Conservation (phyloP, 2,797 vertebrate species). For the Amazona ochrocephala region DNA sequence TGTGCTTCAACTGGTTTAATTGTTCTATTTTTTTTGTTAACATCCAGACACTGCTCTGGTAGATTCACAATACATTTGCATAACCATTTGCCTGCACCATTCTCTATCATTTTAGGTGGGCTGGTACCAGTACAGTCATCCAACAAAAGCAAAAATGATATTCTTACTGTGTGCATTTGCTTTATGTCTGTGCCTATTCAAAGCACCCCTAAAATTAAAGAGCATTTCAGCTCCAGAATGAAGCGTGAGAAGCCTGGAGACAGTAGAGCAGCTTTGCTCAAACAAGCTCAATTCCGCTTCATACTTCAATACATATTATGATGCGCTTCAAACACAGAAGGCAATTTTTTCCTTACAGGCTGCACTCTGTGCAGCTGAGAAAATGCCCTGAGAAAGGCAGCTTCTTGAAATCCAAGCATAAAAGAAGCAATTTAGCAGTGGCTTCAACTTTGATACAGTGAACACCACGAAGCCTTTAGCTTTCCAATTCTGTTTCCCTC, state of each 20-base stretch:
- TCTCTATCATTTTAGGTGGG: neutral
- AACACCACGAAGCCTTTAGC: neutral
- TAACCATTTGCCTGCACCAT: neutral
- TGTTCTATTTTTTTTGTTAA: neutral
- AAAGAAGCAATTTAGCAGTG: slow-evolving; percentile 14
- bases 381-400: neutral
- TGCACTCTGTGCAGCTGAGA: neutral
- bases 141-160: neutral
- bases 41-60: neutral
- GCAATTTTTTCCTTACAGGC: neutral
- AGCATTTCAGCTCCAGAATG: neutral
- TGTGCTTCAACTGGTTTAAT: neutral
- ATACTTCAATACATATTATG: neutral
- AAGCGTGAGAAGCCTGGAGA: neutral
- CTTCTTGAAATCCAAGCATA: slow-evolving; percentile 4
- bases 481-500: neutral
- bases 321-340: neutral
- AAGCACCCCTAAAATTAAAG: neutral
- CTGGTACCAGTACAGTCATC: neutral
- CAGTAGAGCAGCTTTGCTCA: neutral
- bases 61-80: neutral
- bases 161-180: neutral
- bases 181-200: neutral
- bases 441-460: neutral
- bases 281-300: neutral